These are phyloP conservation scores for Chymomyza costata DNA, from an alignment of 1,140 invertebrate species.

Conservation along the genomic window DNA sequence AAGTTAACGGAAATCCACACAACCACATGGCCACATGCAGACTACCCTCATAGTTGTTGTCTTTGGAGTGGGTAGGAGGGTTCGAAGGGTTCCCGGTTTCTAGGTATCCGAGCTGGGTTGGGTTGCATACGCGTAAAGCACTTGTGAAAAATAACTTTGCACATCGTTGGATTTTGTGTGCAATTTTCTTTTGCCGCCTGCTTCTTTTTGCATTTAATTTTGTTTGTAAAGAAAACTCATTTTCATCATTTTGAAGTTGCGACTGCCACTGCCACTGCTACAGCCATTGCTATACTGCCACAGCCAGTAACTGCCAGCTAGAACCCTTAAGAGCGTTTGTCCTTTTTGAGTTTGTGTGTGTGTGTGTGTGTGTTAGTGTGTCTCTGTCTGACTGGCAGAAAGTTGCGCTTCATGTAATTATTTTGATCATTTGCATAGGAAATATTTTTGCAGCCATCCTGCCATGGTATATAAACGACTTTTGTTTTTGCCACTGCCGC, in stretches of 20 bases:
- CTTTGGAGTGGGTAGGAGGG: too few species aligned
- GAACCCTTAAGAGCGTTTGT: too few species aligned
- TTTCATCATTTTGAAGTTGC: slow-evolving; percentile 72
- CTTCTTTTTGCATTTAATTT: slow-evolving; percentile 60
- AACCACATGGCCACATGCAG: slow-evolving; percentile 64
- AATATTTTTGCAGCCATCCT: neutral
- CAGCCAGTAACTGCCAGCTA: neutral
- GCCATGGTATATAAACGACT: neutral
- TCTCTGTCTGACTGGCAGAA: slow-evolving; percentile 21
- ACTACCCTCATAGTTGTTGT: slow-evolving; percentile 38
- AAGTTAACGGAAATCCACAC: slow-evolving; percentile 71
- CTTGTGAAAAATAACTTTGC: slow-evolving; percentile 73
- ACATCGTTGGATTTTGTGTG: slow-evolving; percentile 71
- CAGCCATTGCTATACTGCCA: slow-evolving; percentile 1
- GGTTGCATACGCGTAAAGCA: slow-evolving; percentile 49
- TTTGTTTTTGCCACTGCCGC: slow-evolving; percentile 9
- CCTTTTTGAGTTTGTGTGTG: neutral
- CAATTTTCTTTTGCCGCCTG: slow-evolving; percentile 45
- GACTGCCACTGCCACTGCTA: slow-evolving; percentile 37
- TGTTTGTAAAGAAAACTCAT: slow-evolving; percentile 74
- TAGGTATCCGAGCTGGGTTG: too few species aligned
- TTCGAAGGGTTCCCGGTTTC: slow-evolving; percentile 12
- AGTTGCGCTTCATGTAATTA: slow-evolving; percentile 67
- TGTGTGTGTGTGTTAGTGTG: neutral
- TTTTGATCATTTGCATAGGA: slow-evolving; percentile 70